Evolutionary conservation across 2,113 vertebrate species (phyloP), one percentile per base, ranked within the genome.

Genomic region (Sinocyclocheilus grahami): DNA sequence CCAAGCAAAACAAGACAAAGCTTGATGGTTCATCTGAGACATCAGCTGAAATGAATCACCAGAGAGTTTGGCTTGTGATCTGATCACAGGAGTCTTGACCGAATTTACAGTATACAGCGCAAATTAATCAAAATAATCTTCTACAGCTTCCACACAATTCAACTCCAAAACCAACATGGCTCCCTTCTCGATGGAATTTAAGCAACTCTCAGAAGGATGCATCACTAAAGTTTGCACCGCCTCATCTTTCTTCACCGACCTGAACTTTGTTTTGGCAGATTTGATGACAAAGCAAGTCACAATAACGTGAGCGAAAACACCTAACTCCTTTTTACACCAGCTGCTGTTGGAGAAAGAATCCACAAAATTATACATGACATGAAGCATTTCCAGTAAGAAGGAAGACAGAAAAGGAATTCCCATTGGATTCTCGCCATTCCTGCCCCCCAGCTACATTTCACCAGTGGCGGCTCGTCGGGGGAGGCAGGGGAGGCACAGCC

Each of bases 351-450:
- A 86, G 69, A 84, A 84, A 75, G 76, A 69, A 33, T 42, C 37
- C 69, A 60, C 27, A 60, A 82, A 86, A 86, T 89, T 84, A 81
- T 71, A 82, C n/a, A 74, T 72, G 71, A 85, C 83, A 76, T 88
- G 71, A 84, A 72, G 51, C 69, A 27, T 74, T 65, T 80, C n/a
- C 77, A 79, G 77, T 81, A 85, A 80, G 78, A 82, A n/a, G 63
- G n/a, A 88, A 51, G 71, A 67, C 12, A 84, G 20, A 20, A 63
- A 46, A 82, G 74, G 85, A 85, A 87, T 88, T 87, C 87, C 79
- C 42, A 33, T 14, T 85, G 85, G 55, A 85, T 85, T 55, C 67
- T 74, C 4, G 1, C 13, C 46, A 67, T 78, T 78, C 60, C 76
- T 84, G 67, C 86, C 86, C 63, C 3, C 13, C 0, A 87, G 88